Evolutionary conservation across 2,888 invertebrate species (phyloP).

Genomic region (Trisateles emortualis): DNA sequence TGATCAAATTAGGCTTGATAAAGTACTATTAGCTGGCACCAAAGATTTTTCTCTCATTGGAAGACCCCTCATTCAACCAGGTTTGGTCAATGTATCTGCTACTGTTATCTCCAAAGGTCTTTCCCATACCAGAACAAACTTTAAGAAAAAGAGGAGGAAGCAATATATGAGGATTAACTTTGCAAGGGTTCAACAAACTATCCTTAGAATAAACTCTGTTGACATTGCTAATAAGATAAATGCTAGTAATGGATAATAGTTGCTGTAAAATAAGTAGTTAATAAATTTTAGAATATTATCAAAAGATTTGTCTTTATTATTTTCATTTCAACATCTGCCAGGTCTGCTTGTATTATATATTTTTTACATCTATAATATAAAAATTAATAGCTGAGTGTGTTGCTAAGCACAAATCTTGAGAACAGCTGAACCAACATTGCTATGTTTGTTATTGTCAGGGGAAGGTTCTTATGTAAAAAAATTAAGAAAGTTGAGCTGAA

Average conservation of each 20-base stretch:
- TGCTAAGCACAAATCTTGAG: too few species aligned
- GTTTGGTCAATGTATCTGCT: slow-evolving; percentile 91
- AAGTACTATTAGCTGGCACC: slow-evolving; percentile 93
- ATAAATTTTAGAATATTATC: slow-evolving; percentile 51
- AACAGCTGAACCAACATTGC: too few species aligned
- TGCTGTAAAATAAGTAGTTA: slow-evolving; percentile 43
- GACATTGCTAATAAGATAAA: slow-evolving; percentile 87
- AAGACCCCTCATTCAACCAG: slow-evolving; percentile 91
- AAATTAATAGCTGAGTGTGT: too few species aligned
- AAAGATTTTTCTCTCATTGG: slow-evolving; percentile 94
- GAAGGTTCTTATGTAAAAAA: too few species aligned
- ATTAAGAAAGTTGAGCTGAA: too few species aligned
- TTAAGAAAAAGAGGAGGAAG: slow-evolving; percentile 92
- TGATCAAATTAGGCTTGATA: slow-evolving; percentile 93
- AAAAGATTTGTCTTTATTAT: slow-evolving; percentile 23
- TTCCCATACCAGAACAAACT: slow-evolving; percentile 92
- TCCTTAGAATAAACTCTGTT: slow-evolving; percentile 92
- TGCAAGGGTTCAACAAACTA: slow-evolving; percentile 90
- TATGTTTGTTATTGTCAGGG: too few species aligned
- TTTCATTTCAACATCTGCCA: too few species aligned
- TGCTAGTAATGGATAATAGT: slow-evolving; percentile 73
- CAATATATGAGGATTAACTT: slow-evolving; percentile 92
- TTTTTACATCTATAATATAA: too few species aligned
- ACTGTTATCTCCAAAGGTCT: slow-evolving; percentile 94
- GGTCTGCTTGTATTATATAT: too few species aligned